These are phyloP conservation scores for Lacerta viridis DNA, from an alignment of 2,797 vertebrate genomes.

Conservation along the genomic window DNA sequence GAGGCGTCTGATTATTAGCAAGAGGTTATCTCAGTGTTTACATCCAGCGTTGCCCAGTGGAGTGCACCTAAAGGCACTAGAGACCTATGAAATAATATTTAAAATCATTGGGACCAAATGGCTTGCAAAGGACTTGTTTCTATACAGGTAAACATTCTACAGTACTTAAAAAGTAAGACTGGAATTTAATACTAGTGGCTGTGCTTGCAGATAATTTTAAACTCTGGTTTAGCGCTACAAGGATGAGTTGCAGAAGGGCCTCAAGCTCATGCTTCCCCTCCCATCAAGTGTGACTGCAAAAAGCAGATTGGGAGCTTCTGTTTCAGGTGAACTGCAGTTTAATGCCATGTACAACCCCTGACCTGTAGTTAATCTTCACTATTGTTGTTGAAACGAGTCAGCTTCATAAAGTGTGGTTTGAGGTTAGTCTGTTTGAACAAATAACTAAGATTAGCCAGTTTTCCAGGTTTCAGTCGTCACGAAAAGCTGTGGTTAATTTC, in stretches of 20 bases:
- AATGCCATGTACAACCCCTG: background rate
- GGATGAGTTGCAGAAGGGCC: background rate
- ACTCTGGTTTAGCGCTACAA: background rate
- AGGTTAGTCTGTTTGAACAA: background rate
- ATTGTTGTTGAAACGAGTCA: background rate
- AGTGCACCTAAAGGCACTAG: constrained; percentile 97
- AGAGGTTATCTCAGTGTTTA: constrained; percentile 94
- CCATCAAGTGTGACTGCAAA: too few relatives aligned
- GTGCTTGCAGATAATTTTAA: background rate
- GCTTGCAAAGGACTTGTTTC: constrained; percentile 96
- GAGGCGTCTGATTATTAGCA: constrained; percentile 92
- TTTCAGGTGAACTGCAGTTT: background rate
- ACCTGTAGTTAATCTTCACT: background rate
- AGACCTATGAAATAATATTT: constrained; percentile 98
- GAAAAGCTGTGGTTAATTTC: background rate
- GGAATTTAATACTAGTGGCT: background rate
- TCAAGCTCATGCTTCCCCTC: background rate
- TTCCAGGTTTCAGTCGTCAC: background rate
- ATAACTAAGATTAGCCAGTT: background rate
- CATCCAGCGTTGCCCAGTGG: constrained; percentile 97
- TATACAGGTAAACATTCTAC: constrained; percentile 91
- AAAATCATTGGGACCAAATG: constrained; percentile 98
- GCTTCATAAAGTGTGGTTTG: background rate
- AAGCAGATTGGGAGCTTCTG: background rate
- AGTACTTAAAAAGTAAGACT: rapidly evolving